Base-by-base conservation (phyloP, 2,888 invertebrate genomes). In the Mythimna impura region DNA sequence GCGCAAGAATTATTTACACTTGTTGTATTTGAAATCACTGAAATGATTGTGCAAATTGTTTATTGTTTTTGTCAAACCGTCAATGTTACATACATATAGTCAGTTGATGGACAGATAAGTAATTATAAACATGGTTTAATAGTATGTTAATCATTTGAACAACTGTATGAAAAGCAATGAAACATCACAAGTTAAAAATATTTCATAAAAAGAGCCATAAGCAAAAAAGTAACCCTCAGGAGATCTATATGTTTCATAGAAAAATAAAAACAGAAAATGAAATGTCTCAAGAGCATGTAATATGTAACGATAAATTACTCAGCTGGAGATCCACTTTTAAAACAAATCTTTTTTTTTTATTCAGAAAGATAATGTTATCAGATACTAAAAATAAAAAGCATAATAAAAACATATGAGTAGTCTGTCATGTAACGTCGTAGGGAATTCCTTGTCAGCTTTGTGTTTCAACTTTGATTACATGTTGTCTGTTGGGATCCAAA, bases 381-480 rank as follows among this genome's bases (percentile, higher is more conserved):
- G 20, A 25, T 55, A 60, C 25, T n/a, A 50, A 55, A 73, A 62
- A 61, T 57, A 75, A 71, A 55, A 73, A 58, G 10, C 14, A 30
- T 17, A 67, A 65, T 65, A 66, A 60, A 70, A 66, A 64, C 40
- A 65, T 69, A 54, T 66, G 50, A 60, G 61, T 40, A 7, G 61
- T 69, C 74, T 61, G 68, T n/a, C 71, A 80, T 62, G 66, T 73
- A 58, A 52, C 57, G 58, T 77, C 71, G 58, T 63, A 61, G 43
- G 61, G 61, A 77, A 63, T 77, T 62, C 55, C 63, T 64, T 73
- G 73, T 77, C 79, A 73, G 84, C 66, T 79, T 84, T 34, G 66
- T 34, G 17, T 73, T 76, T 73, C 55, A 74, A 73, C 64, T 71
- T 64, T 78, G 58, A 71, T 84, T 77, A 74, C 50, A 57, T 57